Evolutionary conservation across 2,113 vertebrate genomes (phyloP).

Genomic region (Vimba vimba): DNA sequence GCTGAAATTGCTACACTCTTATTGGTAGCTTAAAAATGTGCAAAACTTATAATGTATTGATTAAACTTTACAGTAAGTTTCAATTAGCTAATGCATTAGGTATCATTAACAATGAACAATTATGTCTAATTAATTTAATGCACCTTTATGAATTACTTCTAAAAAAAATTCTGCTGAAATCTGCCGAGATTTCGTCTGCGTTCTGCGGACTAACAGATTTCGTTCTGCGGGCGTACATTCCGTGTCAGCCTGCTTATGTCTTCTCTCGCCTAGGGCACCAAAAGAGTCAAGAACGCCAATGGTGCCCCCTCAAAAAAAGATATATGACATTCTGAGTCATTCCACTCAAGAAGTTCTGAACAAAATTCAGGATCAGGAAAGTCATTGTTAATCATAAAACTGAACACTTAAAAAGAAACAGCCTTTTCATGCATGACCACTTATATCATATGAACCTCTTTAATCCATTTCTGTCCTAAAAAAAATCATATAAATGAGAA

Average conservation of each 20-base stretch:
- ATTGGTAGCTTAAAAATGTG: not conserved
- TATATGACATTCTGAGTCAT: not conserved
- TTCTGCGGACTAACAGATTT: too few species aligned
- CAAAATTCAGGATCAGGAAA: not conserved
- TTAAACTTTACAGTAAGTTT: not conserved
- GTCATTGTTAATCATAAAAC: not conserved
- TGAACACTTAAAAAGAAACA: not conserved
- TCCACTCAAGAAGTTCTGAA: not conserved
- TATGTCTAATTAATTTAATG: not conserved
- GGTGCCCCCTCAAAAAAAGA: slow-evolving; percentile 3
- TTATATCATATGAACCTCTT: not conserved
- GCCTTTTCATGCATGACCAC: not conserved
- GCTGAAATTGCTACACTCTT: not conserved
- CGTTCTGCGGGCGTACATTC: not conserved
- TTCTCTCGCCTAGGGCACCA: not conserved
- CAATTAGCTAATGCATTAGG: not conserved
- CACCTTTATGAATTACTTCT: not conserved
- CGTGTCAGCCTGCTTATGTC: not conserved
- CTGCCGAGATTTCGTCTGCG: too few species aligned
- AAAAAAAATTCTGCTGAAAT: not conserved
- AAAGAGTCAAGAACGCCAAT: not conserved
- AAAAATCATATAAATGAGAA: not conserved
- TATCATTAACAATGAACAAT: not conserved
- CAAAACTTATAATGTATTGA: not conserved
- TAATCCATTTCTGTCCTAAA: not conserved